Evolutionary conservation across 2,888 invertebrate species (phyloP), one percentile per base, ranked within the genome.

Genomic region (Acanthoscelides obtectus): DNA sequence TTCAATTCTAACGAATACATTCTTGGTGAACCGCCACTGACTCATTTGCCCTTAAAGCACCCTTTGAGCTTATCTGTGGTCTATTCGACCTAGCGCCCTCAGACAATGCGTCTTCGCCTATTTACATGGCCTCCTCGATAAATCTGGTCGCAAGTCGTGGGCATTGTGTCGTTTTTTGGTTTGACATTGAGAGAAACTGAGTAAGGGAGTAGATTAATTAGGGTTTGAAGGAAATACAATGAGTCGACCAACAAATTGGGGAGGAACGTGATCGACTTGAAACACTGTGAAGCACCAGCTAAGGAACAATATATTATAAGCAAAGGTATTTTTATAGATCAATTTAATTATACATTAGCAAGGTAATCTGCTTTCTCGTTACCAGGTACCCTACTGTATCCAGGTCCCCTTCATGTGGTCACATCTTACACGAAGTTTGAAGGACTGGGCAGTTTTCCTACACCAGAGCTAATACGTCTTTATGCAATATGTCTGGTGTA

Each of bases 21-120:
- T 45, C 12, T 17, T 45, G 45, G 17, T 17, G 12, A 12, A 45
- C 45, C 45, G 45, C 17, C 45, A 45, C 45, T 45, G 45, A 12
- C 12, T 45, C 17, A 6, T 45, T 12, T 45, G 45, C 45, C 45
- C 45, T 45, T 45, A 45, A 45, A 45, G 6, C 45, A 45, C 45
- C 45, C 45, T 45, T 45, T 45, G 45, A 67, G 67, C 67, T 22
- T 67, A 22, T 67, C 25, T 22, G 27, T n/a, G 67, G 67, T 70
- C 71, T 74, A 70, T 71, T 77, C 79, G 76, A 80, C 75, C 81
- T 80, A 81, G 80, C 81, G 80, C 79, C 79, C 78, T 77, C 75
- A 78, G 80, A 82, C 81, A 82, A 81, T 81, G 72, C 64, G 71
- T 73, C 76, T 73, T 70, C 69, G 73, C 72, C 72, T 67, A 74